Base-by-base conservation (phyloP, 1,140 invertebrate species). In the Macrotrachela quadricornifera region DNA sequence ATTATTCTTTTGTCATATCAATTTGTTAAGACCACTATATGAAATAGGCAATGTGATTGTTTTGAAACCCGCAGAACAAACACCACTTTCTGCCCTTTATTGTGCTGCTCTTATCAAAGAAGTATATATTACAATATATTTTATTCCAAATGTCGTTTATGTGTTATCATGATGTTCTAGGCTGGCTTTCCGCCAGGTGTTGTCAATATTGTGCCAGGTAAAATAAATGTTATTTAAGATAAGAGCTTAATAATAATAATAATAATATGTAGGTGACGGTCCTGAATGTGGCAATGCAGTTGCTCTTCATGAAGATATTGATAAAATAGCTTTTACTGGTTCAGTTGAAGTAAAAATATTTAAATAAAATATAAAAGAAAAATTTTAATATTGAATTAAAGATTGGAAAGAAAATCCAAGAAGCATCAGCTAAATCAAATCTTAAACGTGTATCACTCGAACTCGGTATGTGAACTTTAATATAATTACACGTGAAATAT, bases 11-110 rank as follows among this genome's bases (percentile, higher is more conserved):
- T n/a, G n/a, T n/a, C n/a, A n/a, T n/a, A n/a, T n/a, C n/a, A n/a
- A n/a, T n/a, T n/a, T n/a, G n/a, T n/a, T n/a, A n/a, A n/a, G n/a
- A n/a, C n/a, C n/a, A n/a, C n/a, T n/a, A n/a, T n/a, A n/a, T n/a
- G n/a, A n/a, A n/a, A n/a, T n/a, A n/a, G n/a, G 88, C 30, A 90
- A 85, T 61, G 85, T 81, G 1, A 71, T 88, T 37, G 75, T 94
- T 12, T 69, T 96, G 60, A 92, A 94, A 65, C 82, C 84, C 1
- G 85, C 88, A 0, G 88, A 94, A 66, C 85, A 91, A 69, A 94
- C 90, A 0, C 87, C 88, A 1, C 68, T 95, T 0, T 82, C 80
- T 1, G 84, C 86, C 1, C 67, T 92, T 1, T 78, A 81, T 58
- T 63, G 86, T 17, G 87, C 79, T 11, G 74, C 79, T 1, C 69